phyloP scores from a whole-genome alignment of 2,888 invertebrate species.

The Ectemnius cavifrons region DNA sequence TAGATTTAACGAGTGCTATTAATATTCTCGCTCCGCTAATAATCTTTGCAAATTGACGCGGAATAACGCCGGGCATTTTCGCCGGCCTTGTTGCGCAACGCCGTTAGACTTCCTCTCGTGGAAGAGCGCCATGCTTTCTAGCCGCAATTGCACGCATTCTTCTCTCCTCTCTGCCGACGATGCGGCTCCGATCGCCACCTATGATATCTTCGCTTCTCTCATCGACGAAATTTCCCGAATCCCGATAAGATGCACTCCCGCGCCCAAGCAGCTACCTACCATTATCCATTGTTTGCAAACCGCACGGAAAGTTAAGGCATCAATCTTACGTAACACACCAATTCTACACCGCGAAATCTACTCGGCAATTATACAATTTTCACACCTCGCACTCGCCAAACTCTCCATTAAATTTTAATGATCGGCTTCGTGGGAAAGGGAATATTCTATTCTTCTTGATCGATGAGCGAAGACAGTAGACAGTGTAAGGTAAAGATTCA shows the following conservation, averaged over 20 bases:
- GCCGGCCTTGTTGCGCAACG: conserved; percentile 6
- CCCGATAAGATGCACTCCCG: conserved; percentile 30
- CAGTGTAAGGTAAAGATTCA: not conserved
- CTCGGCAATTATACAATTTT: not conserved
- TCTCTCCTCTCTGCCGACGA: not conserved
- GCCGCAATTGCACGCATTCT: conserved; percentile 30
- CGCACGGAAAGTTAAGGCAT: conserved; percentile 17
- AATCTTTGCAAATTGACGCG: conserved; percentile 8
- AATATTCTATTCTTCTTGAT: not conserved
- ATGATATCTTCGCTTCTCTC: conserved; percentile 14
- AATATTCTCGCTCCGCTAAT: conserved; percentile 3
- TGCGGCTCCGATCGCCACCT: conserved; percentile 17
- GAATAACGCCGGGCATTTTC: not conserved
- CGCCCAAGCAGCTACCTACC: not conserved
- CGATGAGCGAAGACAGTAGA: not conserved
- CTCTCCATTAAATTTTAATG: not conserved
- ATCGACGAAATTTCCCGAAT: conserved; percentile 43
- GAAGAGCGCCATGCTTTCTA: conserved; percentile 44
- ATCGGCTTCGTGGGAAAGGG: not conserved
- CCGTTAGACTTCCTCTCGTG: conserved; percentile 43
- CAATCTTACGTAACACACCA: conserved; percentile 22
- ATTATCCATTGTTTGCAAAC: conserved; percentile 12
- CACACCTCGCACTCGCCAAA: not conserved
- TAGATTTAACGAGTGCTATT: conserved; percentile 4
- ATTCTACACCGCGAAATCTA: conserved; percentile 20